Evolutionary conservation across 2,113 vertebrate genomes (phyloP).

Genomic region (Heterotis niloticus): DNA sequence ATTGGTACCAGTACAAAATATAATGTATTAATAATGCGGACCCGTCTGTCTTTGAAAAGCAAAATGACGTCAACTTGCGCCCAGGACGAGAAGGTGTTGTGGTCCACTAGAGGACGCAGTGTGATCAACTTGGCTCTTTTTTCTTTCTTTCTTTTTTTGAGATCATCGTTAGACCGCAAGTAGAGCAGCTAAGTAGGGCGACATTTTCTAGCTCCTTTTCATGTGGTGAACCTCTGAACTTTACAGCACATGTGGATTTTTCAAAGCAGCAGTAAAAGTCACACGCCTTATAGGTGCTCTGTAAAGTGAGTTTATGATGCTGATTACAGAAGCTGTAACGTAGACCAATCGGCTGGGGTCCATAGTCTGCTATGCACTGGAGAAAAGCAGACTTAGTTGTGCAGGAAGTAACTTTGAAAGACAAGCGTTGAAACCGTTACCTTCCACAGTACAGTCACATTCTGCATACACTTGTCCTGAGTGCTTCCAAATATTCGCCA

Average conservation of each 20-base stretch:
- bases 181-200: neutral
- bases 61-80: neutral
- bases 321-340: neutral
- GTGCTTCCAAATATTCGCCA: conserved; percentile 53
- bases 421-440: conserved; percentile 39
- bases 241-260: neutral
- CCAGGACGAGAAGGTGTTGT: neutral
- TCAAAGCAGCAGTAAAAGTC: too few relatives aligned
- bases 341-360: too few relatives aligned
- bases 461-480: neutral
- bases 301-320: neutral
- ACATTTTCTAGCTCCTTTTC: neutral
- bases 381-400: too few relatives aligned
- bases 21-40: too few relatives aligned
- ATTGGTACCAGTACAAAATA: too few relatives aligned
- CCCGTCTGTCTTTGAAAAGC: neutral
- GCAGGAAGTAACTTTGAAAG: neutral
- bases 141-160: neutral
- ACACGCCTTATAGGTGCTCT: neutral
- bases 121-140: neutral
- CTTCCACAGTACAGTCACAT: conserved; percentile 64
- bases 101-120: conserved; percentile 27
- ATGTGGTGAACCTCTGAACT: neutral
- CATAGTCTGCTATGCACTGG: too few relatives aligned
- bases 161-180: neutral